Conservation (phyloP, 35 echinoderm and acorn worm genomes). For the Apostichopus californicus region DNA sequence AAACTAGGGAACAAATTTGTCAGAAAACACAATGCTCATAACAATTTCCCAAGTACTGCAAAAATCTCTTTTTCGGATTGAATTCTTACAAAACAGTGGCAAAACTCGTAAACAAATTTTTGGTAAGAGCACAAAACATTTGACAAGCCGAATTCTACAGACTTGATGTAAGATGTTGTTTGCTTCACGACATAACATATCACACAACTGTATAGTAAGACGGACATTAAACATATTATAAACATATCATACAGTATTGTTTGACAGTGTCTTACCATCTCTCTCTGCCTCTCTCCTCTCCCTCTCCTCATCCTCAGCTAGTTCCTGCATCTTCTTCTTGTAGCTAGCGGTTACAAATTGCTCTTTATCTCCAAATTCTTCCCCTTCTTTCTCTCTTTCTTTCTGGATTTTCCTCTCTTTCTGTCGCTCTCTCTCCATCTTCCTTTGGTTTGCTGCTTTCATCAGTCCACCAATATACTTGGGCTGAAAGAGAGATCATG, state of each 20-base stretch:
- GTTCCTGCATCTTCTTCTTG: conserved; percentile 98
- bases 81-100: too few species aligned
- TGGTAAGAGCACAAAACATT: too few species aligned
- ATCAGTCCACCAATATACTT: conserved; percentile 84
- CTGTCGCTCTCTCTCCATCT: conserved; percentile 76
- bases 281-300: conserved; percentile 86
- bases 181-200: too few species aligned
- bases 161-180: too few species aligned
- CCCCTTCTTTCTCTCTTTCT: conserved; percentile 88
- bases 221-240: too few species aligned
- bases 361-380: conserved; percentile 81
- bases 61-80: too few species aligned
- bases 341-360: conserved; percentile 95
- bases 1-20: too few species aligned
- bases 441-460: conserved; percentile 88
- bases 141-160: too few species aligned
- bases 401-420: conserved; percentile 93
- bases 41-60: too few species aligned
- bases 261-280: conserved; percentile 70
- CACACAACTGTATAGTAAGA: too few species aligned
- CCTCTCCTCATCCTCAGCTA: conserved; percentile 91
- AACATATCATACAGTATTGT: neutral
- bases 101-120: too few species aligned
- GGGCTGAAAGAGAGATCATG: conserved; percentile 60
- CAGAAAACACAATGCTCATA: too few species aligned